Evolutionary conservation across 92 coral and sea anemone genomes (phyloP).

Genomic region (Porites rus): DNA sequence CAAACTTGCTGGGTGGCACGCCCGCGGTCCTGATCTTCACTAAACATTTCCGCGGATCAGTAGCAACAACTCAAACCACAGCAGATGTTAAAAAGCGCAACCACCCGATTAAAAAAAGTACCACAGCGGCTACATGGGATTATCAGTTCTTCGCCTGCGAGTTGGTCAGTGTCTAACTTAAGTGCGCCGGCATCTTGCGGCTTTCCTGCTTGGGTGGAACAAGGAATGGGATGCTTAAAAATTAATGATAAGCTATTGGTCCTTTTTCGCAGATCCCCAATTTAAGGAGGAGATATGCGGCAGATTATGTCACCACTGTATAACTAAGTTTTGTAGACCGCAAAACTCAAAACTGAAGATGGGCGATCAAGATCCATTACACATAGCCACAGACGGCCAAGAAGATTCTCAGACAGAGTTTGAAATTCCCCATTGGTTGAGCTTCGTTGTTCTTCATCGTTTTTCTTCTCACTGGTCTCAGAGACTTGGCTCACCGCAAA

Average conservation of each 20-base stretch:
- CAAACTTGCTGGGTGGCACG: too few species aligned
- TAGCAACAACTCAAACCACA: conserved; percentile 4
- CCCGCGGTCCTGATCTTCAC: too few species aligned
- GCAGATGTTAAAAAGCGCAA: conserved; percentile 1
- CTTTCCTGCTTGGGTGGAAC: conserved; percentile 32
- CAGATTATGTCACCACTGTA: not conserved
- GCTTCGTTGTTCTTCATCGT: conserved; percentile 52
- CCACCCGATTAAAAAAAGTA: not conserved
- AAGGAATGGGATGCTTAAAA: not conserved
- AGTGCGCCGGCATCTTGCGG: not conserved
- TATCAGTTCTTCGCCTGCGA: conserved; percentile 8
- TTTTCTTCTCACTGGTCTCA: conserved; percentile 61
- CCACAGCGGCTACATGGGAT: not conserved
- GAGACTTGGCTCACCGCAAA: too few species aligned
- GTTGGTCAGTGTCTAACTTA: too few species aligned
- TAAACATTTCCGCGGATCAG: not conserved
- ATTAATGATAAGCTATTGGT: not conserved
- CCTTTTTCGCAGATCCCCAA: conserved; percentile 1
- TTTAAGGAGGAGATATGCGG: not conserved
- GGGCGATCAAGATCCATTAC: conserved; percentile 7
- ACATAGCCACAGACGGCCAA: not conserved
- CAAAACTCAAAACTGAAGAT: not conserved
- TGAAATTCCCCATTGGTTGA: conserved; percentile 80
- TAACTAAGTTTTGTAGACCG: not conserved
- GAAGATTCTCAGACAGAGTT: not conserved